Evolutionary conservation across 92 coral and sea anemone genomes (phyloP).

Genomic region (Umimayanthus chanpuru): DNA sequence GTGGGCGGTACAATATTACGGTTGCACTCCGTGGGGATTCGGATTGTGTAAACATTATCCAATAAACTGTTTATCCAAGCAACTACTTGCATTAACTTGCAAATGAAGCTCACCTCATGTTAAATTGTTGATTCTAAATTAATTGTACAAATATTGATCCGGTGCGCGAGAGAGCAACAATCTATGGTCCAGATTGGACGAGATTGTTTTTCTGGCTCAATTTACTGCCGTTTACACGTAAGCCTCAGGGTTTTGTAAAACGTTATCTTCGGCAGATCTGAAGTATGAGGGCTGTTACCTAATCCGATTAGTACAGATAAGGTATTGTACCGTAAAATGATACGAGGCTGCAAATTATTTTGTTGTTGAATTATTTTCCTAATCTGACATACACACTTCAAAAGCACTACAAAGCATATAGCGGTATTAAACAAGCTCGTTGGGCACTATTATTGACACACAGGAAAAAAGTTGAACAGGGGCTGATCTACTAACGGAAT

Average conservation of each 20-base stretch:
- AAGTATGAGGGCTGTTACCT: conserved; percentile 31
- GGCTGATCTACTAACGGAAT: neutral
- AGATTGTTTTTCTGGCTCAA: conserved; percentile 7
- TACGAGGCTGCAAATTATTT: conserved; percentile 39
- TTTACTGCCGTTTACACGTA: conserved; percentile 42
- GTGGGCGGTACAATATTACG: conserved; percentile 79
- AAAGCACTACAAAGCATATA: conserved; percentile 9
- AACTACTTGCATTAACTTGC: conserved; percentile 74
- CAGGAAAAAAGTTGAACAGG: neutral
- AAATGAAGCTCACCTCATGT: conserved; percentile 58
- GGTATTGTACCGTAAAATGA: conserved; percentile 55
- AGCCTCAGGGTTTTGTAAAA: conserved; percentile 52
- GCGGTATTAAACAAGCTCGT: neutral
- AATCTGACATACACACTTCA: conserved; percentile 27
- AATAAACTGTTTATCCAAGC: conserved; percentile 87
- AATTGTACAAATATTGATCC: conserved; percentile 86
- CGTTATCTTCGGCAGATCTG: conserved; percentile 50
- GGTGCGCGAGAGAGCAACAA: neutral
- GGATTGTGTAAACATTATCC: conserved; percentile 81
- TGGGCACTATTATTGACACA: neutral
- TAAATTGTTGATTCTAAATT: conserved; percentile 67
- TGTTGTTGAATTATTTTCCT: conserved; percentile 23
- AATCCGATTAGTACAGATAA: conserved; percentile 64
- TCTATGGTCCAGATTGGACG: conserved; percentile 20
- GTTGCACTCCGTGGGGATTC: conserved; percentile 72